Evolutionary conservation across 1,140 invertebrate species (phyloP), one percentile per base, ranked within the genome.

Genomic region (Goniozus legneri): DNA sequence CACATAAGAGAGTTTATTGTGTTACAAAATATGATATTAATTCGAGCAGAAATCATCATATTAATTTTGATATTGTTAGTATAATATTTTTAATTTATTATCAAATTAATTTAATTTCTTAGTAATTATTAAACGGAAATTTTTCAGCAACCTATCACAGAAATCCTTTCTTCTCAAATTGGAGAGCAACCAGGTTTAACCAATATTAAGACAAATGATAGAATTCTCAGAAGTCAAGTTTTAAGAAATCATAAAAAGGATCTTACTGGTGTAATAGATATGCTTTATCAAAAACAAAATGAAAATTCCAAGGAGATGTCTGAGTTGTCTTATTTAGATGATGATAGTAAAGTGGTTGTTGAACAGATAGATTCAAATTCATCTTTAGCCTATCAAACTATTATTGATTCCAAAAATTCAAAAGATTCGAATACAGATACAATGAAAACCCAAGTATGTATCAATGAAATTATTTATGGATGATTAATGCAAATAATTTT

Each of bases 1-100:
- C 86, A 32, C 91, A 93, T 60, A 93, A 93, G 70, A 75, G 89
- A 43, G 78, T 83, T 24, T 92, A 88, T 60, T 93, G 90, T 62
- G 78, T 68, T 52, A 74, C 79, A 40, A 77, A 76, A 45, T 80
- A 77, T 56, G 74, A 75, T 56, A 51, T 73, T 34, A 68, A 66
- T 8, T 62, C 74, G 52, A 73, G 73, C 45, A 60, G 67, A 39
- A 42, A 44, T 6, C 34, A 40, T 13, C 74, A 73, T 43, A 67
- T 71, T 62, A 36, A 47, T 27, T 15, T 21, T 30, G 45, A 52
- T 3, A 32, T 67, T 54, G 82, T 84, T 75, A 77, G 81, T 73
- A 36, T 50, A 43, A 14, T 24, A 37, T n/a, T 32, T n/a, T 19
- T n/a, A 18, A 38, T 38, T 10, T 37, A 30, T 41, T 6, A 38